Evolutionary conservation across 2,888 invertebrate genomes (phyloP).

Genomic region (Micoletzkya japonica): DNA sequence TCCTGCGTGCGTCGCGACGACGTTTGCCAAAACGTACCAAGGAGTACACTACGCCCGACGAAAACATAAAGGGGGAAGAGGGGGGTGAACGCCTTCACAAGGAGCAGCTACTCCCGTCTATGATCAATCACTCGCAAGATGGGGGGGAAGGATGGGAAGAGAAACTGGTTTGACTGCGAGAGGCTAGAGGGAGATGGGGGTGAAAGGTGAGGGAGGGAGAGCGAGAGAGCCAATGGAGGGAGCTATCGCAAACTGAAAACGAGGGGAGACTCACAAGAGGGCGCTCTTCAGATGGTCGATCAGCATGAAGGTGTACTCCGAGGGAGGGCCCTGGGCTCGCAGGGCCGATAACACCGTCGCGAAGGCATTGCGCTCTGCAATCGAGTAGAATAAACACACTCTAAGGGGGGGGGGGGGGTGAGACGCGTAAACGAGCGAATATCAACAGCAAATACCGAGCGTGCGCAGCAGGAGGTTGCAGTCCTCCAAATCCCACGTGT

Average conservation of each 20-base stretch:
- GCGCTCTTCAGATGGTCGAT: conserved; percentile 26
- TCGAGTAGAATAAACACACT: background rate
- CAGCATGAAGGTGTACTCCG: conserved; percentile 18
- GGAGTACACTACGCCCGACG: too few relatives aligned
- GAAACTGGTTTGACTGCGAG: too few relatives aligned
- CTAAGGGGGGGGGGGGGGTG: too few relatives aligned
- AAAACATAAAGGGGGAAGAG: background rate
- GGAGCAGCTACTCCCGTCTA: too few relatives aligned
- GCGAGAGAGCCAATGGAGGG: background rate
- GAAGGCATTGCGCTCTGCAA: conserved; percentile 27
- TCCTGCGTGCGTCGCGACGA: too few relatives aligned
- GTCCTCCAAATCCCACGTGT: conserved; percentile 16
- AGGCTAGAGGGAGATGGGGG: background rate
- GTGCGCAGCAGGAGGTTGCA: conserved; percentile 12
- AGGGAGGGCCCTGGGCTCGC: conserved; percentile 27
- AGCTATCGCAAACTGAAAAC: conserved; percentile 8
- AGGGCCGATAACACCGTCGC: conserved; percentile 15
- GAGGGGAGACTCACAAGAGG: conserved; percentile 20
- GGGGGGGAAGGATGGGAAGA: too few relatives aligned
- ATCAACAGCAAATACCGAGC: conserved; percentile 15
- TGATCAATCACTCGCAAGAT: too few relatives aligned
- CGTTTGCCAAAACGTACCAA: too few relatives aligned
- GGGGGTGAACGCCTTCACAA: too few relatives aligned
- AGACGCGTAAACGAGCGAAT: background rate
- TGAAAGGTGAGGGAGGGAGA: background rate